These are phyloP conservation scores for Oegoconia quadripuncta DNA, from an alignment of 2,888 invertebrate genomes.

Conservation along the genomic window DNA sequence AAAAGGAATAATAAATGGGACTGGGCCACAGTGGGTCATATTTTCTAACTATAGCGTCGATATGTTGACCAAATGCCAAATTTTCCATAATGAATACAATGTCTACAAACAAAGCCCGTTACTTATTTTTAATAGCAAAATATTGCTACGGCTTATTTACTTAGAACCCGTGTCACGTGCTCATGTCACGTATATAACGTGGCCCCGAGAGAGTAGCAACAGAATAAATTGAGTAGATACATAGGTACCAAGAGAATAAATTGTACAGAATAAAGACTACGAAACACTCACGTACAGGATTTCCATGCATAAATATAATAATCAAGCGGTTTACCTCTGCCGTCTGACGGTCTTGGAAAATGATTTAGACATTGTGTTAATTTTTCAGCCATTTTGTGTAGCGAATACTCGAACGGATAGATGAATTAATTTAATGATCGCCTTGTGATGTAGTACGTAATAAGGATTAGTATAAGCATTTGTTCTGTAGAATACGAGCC, in stretches of 20 bases:
- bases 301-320: slow-evolving; percentile 36
- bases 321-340: slow-evolving; percentile 16
- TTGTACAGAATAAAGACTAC: slow-evolving; percentile 37
- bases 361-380: neutral
- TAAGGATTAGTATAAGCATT: no score
- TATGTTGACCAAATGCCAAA: no score
- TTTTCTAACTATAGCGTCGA: no score
- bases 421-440: no score
- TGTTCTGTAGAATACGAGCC: no score
- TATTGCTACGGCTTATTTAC: slow-evolving; percentile 33
- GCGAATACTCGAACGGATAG: no score
- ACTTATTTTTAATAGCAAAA: slow-evolving; percentile 37
- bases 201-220: slow-evolving; percentile 27
- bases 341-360: neutral
- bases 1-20: no score
- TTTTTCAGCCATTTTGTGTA: no score
- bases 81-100: neutral
- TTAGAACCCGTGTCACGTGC: slow-evolving; percentile 21
- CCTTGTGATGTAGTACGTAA: no score
- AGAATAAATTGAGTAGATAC: slow-evolving; percentile 43
- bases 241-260: slow-evolving; percentile 42
- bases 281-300: slow-evolving; percentile 31
- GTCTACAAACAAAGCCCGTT: slow-evolving; percentile 6
- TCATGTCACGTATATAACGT: slow-evolving; percentile 31
- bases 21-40: no score